phyloP scores from a whole-genome alignment of 1,140 invertebrate genomes.

The Drosophila teissieri region DNA sequence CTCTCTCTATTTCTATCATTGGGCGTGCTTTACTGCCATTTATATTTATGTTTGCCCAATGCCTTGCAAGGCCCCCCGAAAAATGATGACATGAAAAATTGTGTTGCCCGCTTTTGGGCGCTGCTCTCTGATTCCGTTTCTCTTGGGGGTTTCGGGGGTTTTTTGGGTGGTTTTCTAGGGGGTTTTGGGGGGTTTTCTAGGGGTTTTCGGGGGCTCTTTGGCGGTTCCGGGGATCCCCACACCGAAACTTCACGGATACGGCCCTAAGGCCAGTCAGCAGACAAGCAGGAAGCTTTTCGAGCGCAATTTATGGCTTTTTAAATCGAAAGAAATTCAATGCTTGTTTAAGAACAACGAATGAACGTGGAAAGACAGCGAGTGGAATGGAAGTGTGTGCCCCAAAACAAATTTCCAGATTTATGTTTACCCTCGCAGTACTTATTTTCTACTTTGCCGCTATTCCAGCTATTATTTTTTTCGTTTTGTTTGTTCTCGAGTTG shows the following conservation, averaged over 20 bases:
- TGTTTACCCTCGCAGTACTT: slow-evolving; percentile 46
- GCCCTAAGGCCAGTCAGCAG: slow-evolving; percentile 38
- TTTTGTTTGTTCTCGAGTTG: slow-evolving; percentile 1
- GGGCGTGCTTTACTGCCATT: slow-evolving; percentile 70
- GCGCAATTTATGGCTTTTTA: slow-evolving; percentile 75
- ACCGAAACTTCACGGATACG: not conserved
- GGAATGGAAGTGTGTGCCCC: slow-evolving; percentile 5
- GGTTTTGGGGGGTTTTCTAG: too few relatives aligned
- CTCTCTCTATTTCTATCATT: slow-evolving; percentile 1
- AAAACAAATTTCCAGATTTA: slow-evolving; percentile 65
- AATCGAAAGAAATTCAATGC: slow-evolving; percentile 79
- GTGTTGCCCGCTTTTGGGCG: slow-evolving; percentile 70
- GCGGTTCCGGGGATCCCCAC: slow-evolving; percentile 13
- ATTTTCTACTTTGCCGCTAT: slow-evolving; percentile 3
- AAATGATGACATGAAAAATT: slow-evolving; percentile 82
- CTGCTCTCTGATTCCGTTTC: slow-evolving; percentile 41
- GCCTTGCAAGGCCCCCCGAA: slow-evolving; percentile 22
- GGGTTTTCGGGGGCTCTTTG: not conserved
- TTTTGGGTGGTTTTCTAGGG: too few relatives aligned
- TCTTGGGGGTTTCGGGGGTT: slow-evolving; percentile 3
- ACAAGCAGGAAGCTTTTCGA: slow-evolving; percentile 41
- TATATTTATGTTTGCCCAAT: slow-evolving; percentile 76
- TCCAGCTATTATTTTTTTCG: slow-evolving; percentile 1
- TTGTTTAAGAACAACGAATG: slow-evolving; percentile 62
- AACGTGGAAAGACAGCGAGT: slow-evolving; percentile 17